Conservation (phyloP, 2,888 invertebrate genomes). For the Ectobius pallidus region DNA sequence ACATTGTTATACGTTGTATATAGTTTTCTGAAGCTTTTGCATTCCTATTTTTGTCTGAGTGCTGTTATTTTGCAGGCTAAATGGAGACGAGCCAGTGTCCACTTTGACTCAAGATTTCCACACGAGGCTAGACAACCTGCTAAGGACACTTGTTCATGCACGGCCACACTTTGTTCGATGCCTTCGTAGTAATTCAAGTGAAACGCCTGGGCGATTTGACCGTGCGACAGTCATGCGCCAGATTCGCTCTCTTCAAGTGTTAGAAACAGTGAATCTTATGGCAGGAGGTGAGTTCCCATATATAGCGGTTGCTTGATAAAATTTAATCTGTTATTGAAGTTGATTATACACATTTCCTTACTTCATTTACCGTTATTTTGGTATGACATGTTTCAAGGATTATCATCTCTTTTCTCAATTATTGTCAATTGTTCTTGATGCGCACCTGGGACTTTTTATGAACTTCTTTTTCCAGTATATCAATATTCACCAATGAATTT, state of each 20-base stretch:
- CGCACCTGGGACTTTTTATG: background rate
- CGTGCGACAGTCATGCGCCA: constrained; percentile 83
- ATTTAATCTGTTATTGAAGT: background rate
- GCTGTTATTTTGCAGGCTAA: constrained; percentile 60
- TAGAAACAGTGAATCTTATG: constrained; percentile 95
- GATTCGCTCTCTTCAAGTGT: constrained; percentile 86
- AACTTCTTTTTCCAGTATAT: too few relatives aligned
- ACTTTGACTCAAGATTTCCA: constrained; percentile 96
- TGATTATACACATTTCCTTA: background rate
- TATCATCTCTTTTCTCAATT: background rate
- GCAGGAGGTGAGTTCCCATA: constrained; percentile 69
- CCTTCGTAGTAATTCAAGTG: constrained; percentile 83
- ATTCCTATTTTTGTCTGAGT: too few relatives aligned
- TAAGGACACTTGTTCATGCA: constrained; percentile 90
- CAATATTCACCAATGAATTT: too few relatives aligned
- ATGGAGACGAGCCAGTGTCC: constrained; percentile 84
- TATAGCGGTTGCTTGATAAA: background rate
- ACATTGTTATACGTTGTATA: too few relatives aligned
- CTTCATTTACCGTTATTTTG: too few relatives aligned
- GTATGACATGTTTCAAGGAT: too few relatives aligned
- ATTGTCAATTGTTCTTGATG: background rate
- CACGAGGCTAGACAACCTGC: constrained; percentile 87
- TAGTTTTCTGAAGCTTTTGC: too few relatives aligned
- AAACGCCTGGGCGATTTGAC: constrained; percentile 84
- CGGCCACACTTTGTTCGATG: constrained; percentile 94